Percentiles rank a stretch among this genome's conserved stretches.
These are phyloP conservation scores for Pangasius mekongensis DNA, from an alignment of 2,797 vertebrate genomes.

Conservation along the genomic window DNA sequence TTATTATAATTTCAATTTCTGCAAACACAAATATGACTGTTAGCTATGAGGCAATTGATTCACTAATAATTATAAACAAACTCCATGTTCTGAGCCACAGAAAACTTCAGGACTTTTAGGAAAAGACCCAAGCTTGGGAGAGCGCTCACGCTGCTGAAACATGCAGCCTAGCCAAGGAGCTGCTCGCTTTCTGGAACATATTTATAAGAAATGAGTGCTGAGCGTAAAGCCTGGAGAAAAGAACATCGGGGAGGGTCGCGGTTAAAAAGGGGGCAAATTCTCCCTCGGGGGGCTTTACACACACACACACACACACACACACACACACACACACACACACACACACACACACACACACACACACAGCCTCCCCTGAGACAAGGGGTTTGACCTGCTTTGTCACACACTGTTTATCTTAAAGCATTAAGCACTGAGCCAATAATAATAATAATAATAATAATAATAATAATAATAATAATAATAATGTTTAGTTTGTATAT, in stretches of 20 bases:
- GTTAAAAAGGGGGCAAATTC: constrained; percentile 30
- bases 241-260: constrained; percentile 2
- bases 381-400: constrained; percentile 23
- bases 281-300: neutral
- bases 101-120: neutral
- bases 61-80: neutral
- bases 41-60: neutral
- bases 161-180: neutral
- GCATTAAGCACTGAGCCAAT: constrained; percentile 9
- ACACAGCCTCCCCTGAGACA: constrained; percentile 72
- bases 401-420: constrained; percentile 22
- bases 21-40: neutral
- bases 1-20: neutral
- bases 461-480: neutral
- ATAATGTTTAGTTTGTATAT: neutral
- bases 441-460: constrained; percentile 43
- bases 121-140: neutral
- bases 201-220: neutral
- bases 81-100: neutral
- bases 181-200: neutral
- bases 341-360: constrained; percentile 21
- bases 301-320: constrained; percentile 17
- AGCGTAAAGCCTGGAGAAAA: constrained; percentile 12
- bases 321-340: constrained; percentile 40
- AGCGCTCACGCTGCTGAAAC: too few species aligned